Conservation (phyloP, 1,140 invertebrate genomes). For the Drosophila oshimai region DNA sequence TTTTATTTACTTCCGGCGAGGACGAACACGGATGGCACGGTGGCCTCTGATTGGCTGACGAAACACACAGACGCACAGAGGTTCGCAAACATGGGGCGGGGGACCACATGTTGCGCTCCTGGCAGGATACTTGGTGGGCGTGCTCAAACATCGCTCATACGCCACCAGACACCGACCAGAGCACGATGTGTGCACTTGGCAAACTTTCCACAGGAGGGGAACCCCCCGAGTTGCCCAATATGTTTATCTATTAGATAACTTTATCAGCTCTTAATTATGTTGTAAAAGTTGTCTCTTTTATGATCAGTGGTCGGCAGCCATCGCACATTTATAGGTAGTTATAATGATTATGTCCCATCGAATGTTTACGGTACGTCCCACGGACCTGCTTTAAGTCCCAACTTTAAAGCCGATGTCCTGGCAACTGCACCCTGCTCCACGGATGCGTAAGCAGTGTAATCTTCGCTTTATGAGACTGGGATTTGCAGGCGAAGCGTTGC, state of each 20-base stretch:
- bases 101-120: conserved; percentile 71
- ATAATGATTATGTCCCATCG: conserved; percentile 37
- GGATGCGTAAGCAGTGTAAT: conserved; percentile 51
- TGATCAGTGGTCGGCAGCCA: conserved; percentile 35
- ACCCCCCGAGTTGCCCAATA: conserved; percentile 36
- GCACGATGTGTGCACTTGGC: conserved; percentile 49
- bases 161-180: conserved; percentile 50
- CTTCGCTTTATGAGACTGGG: conserved; percentile 70
- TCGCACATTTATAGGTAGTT: conserved; percentile 59
- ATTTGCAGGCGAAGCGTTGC: conserved; percentile 63
- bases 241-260: conserved; percentile 73
- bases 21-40: conserved; percentile 29
- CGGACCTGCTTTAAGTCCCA: conserved; percentile 29
- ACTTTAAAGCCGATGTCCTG: conserved; percentile 30
- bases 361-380: neutral
- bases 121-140: conserved; percentile 55
- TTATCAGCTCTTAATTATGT: conserved; percentile 78
- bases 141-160: conserved; percentile 71
- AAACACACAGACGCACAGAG: conserved; percentile 5
- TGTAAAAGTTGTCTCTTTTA: conserved; percentile 66
- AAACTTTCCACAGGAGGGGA: conserved; percentile 32
- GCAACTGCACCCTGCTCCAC: conserved; percentile 31
- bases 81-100: neutral
- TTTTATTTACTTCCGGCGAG: conserved; percentile 74
- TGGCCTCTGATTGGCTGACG: conserved; percentile 54